Evolutionary conservation across 2,113 vertebrate species (phyloP), one percentile per base, ranked within the genome.

Genomic region (Rallus limicola): DNA sequence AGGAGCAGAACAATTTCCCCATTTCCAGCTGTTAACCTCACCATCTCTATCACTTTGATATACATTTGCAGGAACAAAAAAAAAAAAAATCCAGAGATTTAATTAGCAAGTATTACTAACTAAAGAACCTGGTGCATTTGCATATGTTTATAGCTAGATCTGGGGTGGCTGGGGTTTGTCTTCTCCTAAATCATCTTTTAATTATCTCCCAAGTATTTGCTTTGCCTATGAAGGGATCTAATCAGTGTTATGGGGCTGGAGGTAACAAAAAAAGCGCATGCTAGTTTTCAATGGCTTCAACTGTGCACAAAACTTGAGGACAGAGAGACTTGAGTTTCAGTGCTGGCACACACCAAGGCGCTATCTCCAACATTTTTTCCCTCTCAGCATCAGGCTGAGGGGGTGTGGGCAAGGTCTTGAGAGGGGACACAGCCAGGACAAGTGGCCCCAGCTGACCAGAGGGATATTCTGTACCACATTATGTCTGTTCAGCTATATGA

Each of bases 121-220:
- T 56, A 34, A 60, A 88, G 34, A 70, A 68, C 23, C 52, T 56
- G 52, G n/a, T n/a, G 29, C 21, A 9, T 86, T 65, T 26, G 1
- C 40, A 74, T 71, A 71, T 25, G 6, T 94, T 72, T 86, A 82
- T 36, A 69, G 48, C 84, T 96, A 80, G 40, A 78, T 84, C 62
- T 92, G 53, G 2, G 6, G 0, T 58, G 34, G 16, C 10, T 31
- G 53, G 4, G 2, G 38, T 36, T 67, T 90, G 92, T 95, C 80
- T 94, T 95, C 82, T 48, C 91, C 48, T 92, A 93, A 95, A 93
- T 95, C 7, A 64, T 82, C 29, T 95, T 97, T 96, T 89, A 95
- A 94, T 95, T 97, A 88, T 76, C 62, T 91, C 83, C 38, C 28
- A 80, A 84, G 36, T 26, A 70, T 88, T 97, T 93, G 52, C 50